Base-by-base conservation (phyloP, 2,888 invertebrate genomes). In the Sphaerophoria taeniata region DNA sequence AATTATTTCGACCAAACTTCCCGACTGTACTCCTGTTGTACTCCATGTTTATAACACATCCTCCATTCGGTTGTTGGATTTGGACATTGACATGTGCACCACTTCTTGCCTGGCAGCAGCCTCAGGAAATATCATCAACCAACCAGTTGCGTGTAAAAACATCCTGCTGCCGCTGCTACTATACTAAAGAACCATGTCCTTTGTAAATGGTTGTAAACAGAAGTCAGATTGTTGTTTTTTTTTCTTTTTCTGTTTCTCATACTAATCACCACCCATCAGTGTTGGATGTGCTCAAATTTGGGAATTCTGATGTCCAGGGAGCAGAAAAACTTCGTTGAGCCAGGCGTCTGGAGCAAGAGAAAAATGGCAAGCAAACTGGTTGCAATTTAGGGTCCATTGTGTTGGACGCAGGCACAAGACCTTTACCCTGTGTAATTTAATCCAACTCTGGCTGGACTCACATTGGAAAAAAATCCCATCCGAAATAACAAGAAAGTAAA, bases 61-160 rank as follows among this genome's bases (percentile, higher is more conserved):
- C 33, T 56, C 43, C n/a, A 6, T 33, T 58, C 9, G 11, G 31
- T 58, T 56, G 45, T 36, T 24, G 24, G 2, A 24, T 24, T 24
- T 55, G 56, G 34, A 63, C 61, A 53, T 71, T 45, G 69, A 56
- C 71, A 56, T 49, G 55, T 56, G 49, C 36, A 36, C 53, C 49
- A 58, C 16, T 24, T 14, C 47, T 63, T 74, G 55, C 60, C 34
- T 11, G 11, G 12, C 11, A 12, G 6, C 14, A 70, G 16, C 36
- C 31, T 31, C 51, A 14, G 31, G 60, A n/a, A 56, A 72, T 77
- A 69, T 43, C 76, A 69, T 84, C 75, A 76, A 84, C 80, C 79
- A 76, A 84, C 84, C 39, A 84, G 84, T 84, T 84, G 84, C 79
- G 72, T 80, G 71, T 55, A 12, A 11, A 65, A 65, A 33, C 45